A percentile compares a stretch with the other conserved stretches of the same genome.
These are phyloP conservation scores for Ypsolopha sequella DNA, from an alignment of 2,888 invertebrate species.

Conservation along the genomic window DNA sequence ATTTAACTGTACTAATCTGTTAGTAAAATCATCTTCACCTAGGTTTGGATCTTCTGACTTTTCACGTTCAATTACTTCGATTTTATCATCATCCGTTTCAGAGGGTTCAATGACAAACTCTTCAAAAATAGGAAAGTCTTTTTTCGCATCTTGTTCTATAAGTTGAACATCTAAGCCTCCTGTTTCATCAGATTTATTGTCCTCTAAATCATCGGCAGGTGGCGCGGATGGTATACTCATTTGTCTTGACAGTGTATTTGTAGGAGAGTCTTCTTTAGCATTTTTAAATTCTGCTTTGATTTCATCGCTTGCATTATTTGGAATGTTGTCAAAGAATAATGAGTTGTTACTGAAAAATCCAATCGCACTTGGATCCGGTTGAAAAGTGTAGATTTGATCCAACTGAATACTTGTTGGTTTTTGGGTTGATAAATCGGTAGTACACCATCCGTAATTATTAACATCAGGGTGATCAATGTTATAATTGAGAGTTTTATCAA, in stretches of 20 bases:
- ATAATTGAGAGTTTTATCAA: constrained; percentile 9
- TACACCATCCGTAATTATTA: constrained; percentile 34
- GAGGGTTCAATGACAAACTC: constrained; percentile 54
- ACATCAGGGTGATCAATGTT: background rate
- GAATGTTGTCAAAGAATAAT: constrained; percentile 34
- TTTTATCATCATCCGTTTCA: constrained; percentile 49
- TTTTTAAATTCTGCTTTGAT: constrained; percentile 41
- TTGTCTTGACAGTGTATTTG: constrained; percentile 22
- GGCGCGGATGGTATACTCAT: constrained; percentile 43
- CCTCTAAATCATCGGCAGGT: constrained; percentile 32
- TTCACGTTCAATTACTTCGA: constrained; percentile 34
- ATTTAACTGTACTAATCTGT: constrained; percentile 49
- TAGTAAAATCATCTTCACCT: constrained; percentile 40
- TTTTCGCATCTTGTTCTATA: constrained; percentile 57
- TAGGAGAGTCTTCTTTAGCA: constrained; percentile 30
- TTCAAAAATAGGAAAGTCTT: constrained; percentile 51
- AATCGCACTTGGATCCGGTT: constrained; percentile 23
- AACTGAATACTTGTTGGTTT: background rate
- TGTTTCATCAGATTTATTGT: constrained; percentile 44
- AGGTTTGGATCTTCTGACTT: constrained; percentile 25
- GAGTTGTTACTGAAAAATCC: constrained; percentile 35
- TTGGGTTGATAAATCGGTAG: background rate
- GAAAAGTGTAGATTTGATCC: constrained; percentile 27
- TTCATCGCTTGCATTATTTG: constrained; percentile 45
- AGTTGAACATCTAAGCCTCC: constrained; percentile 48